phyloP scores from a whole-genome alignment of 2,888 invertebrate genomes.

The Caenorhabditis uteleia region DNA sequence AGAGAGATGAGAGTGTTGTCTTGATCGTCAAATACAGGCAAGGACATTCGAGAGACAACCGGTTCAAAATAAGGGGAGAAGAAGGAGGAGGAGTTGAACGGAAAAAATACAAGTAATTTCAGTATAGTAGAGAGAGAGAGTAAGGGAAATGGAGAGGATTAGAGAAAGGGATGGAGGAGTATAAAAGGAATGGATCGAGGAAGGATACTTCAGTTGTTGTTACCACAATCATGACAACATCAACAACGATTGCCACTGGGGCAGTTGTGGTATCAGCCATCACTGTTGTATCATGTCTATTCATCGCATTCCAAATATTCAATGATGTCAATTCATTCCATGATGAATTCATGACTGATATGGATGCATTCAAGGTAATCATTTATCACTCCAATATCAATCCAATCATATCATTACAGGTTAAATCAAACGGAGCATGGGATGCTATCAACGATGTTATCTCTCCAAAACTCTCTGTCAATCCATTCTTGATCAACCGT shows the following conservation, averaged over 20 bases:
- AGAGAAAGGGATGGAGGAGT: too few species aligned
- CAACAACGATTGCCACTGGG: slow-evolving; percentile 24
- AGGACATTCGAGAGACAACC: too few species aligned
- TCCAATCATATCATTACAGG: slow-evolving; percentile 9
- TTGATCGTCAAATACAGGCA: too few species aligned
- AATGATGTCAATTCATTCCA: slow-evolving; percentile 41
- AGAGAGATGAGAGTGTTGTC: too few species aligned
- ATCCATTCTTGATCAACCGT: slow-evolving; percentile 20
- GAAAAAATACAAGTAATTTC: too few species aligned
- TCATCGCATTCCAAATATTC: slow-evolving; percentile 33
- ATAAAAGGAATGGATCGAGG: too few species aligned
- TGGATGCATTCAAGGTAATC: slow-evolving; percentile 35
- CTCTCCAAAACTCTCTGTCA: slow-evolving; percentile 13
- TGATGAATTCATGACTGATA: slow-evolving; percentile 37
- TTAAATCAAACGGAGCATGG: slow-evolving; percentile 34
- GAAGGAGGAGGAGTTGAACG: too few species aligned
- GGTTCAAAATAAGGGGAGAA: too few species aligned
- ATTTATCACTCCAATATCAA: background rate
- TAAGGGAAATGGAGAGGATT: too few species aligned
- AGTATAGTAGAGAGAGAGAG: too few species aligned
- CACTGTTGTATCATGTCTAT: slow-evolving; percentile 30
- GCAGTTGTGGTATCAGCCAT: slow-evolving; percentile 24
- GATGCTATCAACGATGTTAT: slow-evolving; percentile 23
- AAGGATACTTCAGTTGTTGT: too few species aligned
- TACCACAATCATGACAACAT: slow-evolving; percentile 39